Evolutionary conservation across 2,888 invertebrate genomes (phyloP), one percentile per base, ranked within the genome.

Genomic region (Agrotis exclamationis): DNA sequence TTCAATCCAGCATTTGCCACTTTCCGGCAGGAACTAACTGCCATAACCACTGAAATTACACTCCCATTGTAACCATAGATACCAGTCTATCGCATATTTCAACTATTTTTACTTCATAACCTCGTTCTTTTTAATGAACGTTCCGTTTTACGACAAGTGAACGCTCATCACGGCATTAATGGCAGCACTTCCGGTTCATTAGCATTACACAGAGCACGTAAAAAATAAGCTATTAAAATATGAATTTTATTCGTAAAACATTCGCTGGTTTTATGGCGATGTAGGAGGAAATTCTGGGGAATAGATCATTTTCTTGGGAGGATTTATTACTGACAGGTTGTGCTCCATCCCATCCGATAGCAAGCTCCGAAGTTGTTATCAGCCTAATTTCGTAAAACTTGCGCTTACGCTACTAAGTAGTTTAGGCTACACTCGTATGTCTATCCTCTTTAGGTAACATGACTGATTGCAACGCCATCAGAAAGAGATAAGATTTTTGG

Each of bases 141-240:
- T 85, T 84, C 81, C 67, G 78, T 85, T 86, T 82, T 86, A 85
- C 81, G 84, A 87, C 86, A 86, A 87, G 86, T 87, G 85, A 88
- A 82, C 71, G 79, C 78, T 79, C 83, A 82, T 85, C 78, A 74
- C 39, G 20, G 60, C 57, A 67, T 78, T 85, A 82, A 76, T 78
- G 79, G 79, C 79, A 59, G 77, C 80, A 84, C 83, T 86, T 86
- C 86, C 86, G 82, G 86, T 86, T 85, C 86, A 85, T 84, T 85
- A 83, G 68, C 85, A 75, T 79, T 79, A 81, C 68, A 84, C 65
- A 73, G 18, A 65, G 58, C 75, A 67, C 75, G 74, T 84, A 80
- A 85, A 84, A 59, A 71, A 79, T 62, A 71, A 72, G 70, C 79
- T 72, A 85, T 76, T 78, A 85, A 82, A 80, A 76, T 74, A 79